A percentile compares a stretch with the other conserved stretches of the same genome.
phyloP scores from a whole-genome alignment of 2,888 invertebrate genomes.

The Aricia artaxerxes region DNA sequence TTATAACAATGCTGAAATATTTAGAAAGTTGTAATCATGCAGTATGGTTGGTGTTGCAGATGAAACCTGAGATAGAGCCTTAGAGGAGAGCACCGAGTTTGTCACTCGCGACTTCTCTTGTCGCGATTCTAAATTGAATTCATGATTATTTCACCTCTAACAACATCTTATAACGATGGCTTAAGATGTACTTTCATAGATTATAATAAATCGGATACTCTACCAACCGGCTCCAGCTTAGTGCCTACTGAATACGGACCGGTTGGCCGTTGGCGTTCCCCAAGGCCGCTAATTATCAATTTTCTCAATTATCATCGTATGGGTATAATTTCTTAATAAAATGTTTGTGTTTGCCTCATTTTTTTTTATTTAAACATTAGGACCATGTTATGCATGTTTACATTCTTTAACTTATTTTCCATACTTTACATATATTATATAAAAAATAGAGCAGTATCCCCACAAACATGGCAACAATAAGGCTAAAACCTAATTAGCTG shows the following conservation, averaged over 20 bases:
- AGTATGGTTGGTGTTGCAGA: conserved; percentile 45
- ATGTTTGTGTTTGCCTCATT: neutral
- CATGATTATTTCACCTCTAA: neutral
- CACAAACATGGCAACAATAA: neutral
- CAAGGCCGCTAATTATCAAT: conserved; percentile 56
- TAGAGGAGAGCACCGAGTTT: conserved; percentile 43
- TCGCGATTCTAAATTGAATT: neutral
- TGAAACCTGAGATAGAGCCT: conserved; percentile 53
- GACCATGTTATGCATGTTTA: neutral
- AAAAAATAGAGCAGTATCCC: neutral
- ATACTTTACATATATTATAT: neutral
- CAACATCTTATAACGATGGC: neutral
- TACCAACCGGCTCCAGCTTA: neutral
- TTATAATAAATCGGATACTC: neutral
- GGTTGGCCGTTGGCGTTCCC: conserved; percentile 63
- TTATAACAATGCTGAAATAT: conserved; percentile 35
- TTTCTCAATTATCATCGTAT: conserved; percentile 33
- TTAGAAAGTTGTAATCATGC: conserved; percentile 41
- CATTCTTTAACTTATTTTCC: neutral
- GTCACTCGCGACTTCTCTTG: conserved; percentile 11
- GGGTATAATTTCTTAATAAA: neutral
- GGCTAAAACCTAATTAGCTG: neutral
- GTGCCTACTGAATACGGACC: neutral
- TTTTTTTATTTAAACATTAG: neutral
- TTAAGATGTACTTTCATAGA: neutral